Base-by-base conservation (phyloP, 2,888 invertebrate genomes). In the Stenurella melanura region DNA sequence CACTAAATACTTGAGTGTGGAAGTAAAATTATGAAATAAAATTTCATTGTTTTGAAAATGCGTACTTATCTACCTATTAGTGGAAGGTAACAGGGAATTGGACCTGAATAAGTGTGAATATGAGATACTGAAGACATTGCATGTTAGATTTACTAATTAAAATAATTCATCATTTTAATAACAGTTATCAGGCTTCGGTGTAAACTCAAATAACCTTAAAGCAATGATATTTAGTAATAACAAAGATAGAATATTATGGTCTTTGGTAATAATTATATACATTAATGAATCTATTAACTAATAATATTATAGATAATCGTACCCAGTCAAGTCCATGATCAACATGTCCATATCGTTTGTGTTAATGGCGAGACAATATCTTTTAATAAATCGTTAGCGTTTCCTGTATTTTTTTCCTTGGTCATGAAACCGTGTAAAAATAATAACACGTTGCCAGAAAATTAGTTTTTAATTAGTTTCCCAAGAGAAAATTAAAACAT, bases 381-480 rank as follows among this genome's bases (percentile, higher is more conserved):
- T 6, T 50, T n/a, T 50, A 50, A 50, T 50, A 50, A 50, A 50
- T n/a, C n/a, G 15, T 50, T 50, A 50, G 15, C 1, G n/a, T 50
- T 50, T n/a, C 50, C n/a, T 50, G n/a, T 42, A 34, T 12, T 50
- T 15, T n/a, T 50, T 50, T 50, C 3, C 50, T 50, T 50, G n/a
- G 50, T 50, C 50, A 50, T 50, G n/a, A 50, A 50, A 50, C 50
- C 42, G 42, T 50, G n/a, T 50, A 15, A 50, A 12, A 50, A 50
- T 50, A 50, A 50, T 50, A 50, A 50, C 15, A 6, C n/a, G n/a
- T 50, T 50, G 0, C n/a, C 50, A 17, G 50, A n/a, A n/a, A 50
- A 50, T 50, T 50, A 50, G 50, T n/a, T 50, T 50, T 50, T 50
- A 50, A 50, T 50, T 50, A 6, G 50, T 50, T 50, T 50, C 50